Evolutionary conservation across 2,888 invertebrate genomes (phyloP), one percentile per base, ranked within the genome.

Genomic region (Agriopis aurantiaria): DNA sequence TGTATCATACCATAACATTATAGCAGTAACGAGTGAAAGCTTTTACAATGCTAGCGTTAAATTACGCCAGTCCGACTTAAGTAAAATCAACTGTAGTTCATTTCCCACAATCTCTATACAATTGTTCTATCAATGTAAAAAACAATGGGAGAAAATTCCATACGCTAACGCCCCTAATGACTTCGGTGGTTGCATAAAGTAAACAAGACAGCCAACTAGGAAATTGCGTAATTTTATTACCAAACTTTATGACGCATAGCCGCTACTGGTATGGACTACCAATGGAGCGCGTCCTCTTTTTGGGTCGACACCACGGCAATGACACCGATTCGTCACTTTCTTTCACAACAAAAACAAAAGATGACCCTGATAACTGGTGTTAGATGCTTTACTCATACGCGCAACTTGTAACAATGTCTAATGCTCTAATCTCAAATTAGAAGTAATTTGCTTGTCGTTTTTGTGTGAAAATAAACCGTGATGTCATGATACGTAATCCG

Each of bases 321-420:
- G 93, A 92, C 93, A 88, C 87, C 86, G 84, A 90, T 91, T 84
- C 79, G 79, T 78, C 74, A 85, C 87, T 89, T 89, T 89, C 86
- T 86, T 88, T 87, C 87, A 88, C 82, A 89, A 91, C 80, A 86
- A 86, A 88, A 88, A 91, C 89, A 91, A 89, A 84, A 81, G 82
- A 74, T 85, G 86, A 85, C 88, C 86, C 78, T 76, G 75, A 82
- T 84, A 72, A 63, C 70, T 33, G 55, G 57, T 40, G 33, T 51
- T 43, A 66, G 63, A 49, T 61, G 48, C 40, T 9, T 17, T 60
- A 51, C 40, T 56, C 51, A 46, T 65, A 58, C 57, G 8, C 8
- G 17, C 23, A 48, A 33, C 60, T 59, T n/a, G 8, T 9, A 9
- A 23, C 11, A 48, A 1, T 17, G n/a, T 14, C 10, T 53, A 55